phyloP scores from a whole-genome alignment of 2,888 invertebrate species.

The Drosophila macrospina region DNA sequence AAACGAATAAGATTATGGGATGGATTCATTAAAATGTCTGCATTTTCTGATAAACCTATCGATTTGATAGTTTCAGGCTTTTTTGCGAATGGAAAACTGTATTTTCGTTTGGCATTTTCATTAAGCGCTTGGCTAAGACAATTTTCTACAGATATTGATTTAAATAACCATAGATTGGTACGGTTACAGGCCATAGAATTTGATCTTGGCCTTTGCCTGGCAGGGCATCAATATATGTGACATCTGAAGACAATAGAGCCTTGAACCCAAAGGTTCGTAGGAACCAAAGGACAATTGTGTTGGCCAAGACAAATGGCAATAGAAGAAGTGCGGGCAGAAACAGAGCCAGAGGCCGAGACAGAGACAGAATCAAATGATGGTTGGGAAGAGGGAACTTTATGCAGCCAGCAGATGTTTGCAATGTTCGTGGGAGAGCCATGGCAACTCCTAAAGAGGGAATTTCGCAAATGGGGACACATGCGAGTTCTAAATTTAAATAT shows the following conservation, averaged over 20 bases:
- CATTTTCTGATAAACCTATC: neutral
- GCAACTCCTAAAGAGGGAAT: conserved; percentile 22
- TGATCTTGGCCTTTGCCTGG: conserved; percentile 29
- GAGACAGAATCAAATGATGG: conserved; percentile 11
- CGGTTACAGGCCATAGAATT: conserved; percentile 31
- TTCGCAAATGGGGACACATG: conserved; percentile 51
- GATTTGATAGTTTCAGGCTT: neutral
- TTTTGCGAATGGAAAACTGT: conserved; percentile 15
- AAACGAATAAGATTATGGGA: neutral
- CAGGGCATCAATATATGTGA: conserved; percentile 45
- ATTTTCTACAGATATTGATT: conserved; percentile 59
- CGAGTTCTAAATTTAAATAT: conserved; percentile 67
- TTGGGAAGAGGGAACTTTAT: conserved; percentile 28
- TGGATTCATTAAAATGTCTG: neutral
- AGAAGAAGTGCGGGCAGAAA: conserved; percentile 32
- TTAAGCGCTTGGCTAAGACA: conserved; percentile 61
- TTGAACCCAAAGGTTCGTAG: conserved; percentile 54
- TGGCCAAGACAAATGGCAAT: conserved; percentile 55
- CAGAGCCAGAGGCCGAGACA: neutral
- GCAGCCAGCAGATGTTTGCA: conserved; percentile 57
- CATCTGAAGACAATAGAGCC: conserved; percentile 51
- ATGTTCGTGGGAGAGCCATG: conserved; percentile 55
- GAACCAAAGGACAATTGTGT: conserved; percentile 59
- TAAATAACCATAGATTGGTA: conserved; percentile 37
- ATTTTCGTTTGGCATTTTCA: conserved; percentile 70